Evolutionary conservation across 2,797 vertebrate species (phyloP).

Genomic region (Yasuhikotakia modesta): DNA sequence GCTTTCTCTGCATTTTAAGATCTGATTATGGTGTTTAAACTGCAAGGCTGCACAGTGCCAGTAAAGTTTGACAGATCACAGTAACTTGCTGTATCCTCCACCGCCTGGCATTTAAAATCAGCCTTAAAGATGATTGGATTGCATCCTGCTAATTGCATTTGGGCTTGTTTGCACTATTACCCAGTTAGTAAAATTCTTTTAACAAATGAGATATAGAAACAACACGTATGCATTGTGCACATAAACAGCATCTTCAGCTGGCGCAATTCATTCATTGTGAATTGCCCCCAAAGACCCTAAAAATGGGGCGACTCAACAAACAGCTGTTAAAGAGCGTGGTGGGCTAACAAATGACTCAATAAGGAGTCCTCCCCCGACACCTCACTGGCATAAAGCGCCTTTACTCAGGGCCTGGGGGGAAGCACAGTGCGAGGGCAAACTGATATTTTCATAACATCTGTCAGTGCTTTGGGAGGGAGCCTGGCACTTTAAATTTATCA

Average conservation of each 20-base stretch:
- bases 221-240: background rate
- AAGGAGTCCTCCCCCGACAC: conserved; percentile 45
- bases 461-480: conserved; percentile 61
- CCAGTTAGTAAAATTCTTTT: no score
- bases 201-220: background rate
- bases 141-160: background rate
- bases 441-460: conserved; percentile 69
- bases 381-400: conserved; percentile 35
- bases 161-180: background rate
- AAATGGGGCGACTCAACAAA: conserved; percentile 61
- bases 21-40: background rate
- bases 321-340: conserved; percentile 51
- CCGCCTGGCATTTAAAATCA: background rate
- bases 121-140: background rate
- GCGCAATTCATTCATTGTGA: background rate
- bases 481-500: conserved; percentile 61
- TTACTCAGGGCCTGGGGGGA: conserved; percentile 59
- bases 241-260: background rate
- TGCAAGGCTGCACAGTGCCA: background rate
- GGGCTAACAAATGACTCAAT: conserved; percentile 58
- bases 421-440: conserved; percentile 70
- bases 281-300: conserved; percentile 34
- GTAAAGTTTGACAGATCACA: background rate
- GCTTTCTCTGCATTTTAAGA: background rate
- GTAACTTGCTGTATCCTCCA: background rate